phyloP scores from a whole-genome alignment of 2,113 vertebrate species.

The Dicerorhinus sumatrensis region DNA sequence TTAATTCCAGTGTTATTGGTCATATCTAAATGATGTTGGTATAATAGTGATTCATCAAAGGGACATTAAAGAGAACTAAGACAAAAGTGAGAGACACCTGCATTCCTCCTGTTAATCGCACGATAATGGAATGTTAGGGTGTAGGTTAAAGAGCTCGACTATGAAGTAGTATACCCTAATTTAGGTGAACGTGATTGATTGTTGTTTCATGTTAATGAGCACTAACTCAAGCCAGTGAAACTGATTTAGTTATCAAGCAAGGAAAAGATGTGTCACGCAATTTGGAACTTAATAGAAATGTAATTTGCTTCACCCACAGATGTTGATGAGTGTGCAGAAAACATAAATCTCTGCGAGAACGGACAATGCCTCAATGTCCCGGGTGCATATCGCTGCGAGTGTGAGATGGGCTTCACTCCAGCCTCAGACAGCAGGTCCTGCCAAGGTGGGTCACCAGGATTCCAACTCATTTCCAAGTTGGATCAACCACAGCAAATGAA shows the following conservation, averaged over 20 bases:
- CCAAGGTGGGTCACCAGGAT: constrained; percentile 87
- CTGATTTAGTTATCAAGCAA: not conserved
- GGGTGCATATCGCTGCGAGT: constrained; percentile 90
- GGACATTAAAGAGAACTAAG: not conserved
- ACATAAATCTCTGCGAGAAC: constrained; percentile 90
- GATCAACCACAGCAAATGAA: constrained; percentile 68
- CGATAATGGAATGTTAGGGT: not conserved
- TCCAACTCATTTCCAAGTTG: constrained; percentile 54
- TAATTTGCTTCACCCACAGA: constrained; percentile 83
- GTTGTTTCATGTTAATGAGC: not conserved
- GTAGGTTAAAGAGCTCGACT: not conserved
- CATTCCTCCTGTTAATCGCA: not conserved
- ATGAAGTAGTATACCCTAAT: not conserved
- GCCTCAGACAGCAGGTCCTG: constrained; percentile 88
- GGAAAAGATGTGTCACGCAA: not conserved
- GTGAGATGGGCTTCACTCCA: constrained; percentile 92
- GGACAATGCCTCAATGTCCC: constrained; percentile 92
- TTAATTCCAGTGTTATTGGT: not conserved
- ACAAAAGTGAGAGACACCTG: not conserved
- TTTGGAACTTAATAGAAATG: not conserved
- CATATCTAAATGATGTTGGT: not conserved
- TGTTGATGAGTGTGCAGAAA: constrained; percentile 91
- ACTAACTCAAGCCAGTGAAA: not conserved
- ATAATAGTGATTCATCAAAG: not conserved
- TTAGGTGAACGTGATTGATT: not conserved